A percentile compares a stretch with the other conserved stretches of the same genome.
These are phyloP conservation scores for Nysson spinosus DNA, from an alignment of 2,888 invertebrate genomes.

Conservation along the genomic window DNA sequence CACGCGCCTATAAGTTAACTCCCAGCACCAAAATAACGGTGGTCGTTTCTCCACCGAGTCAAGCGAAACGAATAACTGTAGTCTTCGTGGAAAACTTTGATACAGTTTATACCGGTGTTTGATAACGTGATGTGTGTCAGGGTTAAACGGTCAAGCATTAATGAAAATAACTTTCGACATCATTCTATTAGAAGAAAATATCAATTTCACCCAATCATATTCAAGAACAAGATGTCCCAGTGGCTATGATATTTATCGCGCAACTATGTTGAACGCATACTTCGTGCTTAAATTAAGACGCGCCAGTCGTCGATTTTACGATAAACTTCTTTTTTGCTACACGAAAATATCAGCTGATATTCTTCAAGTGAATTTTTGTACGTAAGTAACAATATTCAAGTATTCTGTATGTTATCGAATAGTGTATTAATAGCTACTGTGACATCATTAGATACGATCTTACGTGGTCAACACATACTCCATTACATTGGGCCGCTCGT, in stretches of 20 bases:
- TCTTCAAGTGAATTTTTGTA: background rate
- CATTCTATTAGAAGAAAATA: constrained; percentile 16
- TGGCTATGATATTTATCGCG: no score
- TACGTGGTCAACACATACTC: constrained; percentile 21
- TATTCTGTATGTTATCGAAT: constrained; percentile 5
- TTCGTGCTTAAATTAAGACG: no score
- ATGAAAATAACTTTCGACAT: constrained; percentile 4
- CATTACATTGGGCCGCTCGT: constrained; percentile 31
- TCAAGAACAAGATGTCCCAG: no score
- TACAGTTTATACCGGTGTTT: constrained; percentile 29
- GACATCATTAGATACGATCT: constrained; percentile 35
- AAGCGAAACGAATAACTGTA: constrained; percentile 19
- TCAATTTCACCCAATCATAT: background rate
- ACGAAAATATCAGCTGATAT: background rate
- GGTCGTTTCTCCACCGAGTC: constrained; percentile 31
- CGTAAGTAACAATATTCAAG: background rate
- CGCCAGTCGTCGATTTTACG: background rate
- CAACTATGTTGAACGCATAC: no score
- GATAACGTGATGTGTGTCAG: constrained; percentile 47
- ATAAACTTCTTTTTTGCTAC: background rate
- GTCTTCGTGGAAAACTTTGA: constrained; percentile 42
- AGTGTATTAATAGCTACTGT: constrained; percentile 19
- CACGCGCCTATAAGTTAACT: constrained; percentile 48
- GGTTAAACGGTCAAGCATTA: constrained; percentile 28
- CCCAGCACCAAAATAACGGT: constrained; percentile 41